phyloP scores from a whole-genome alignment of 1,140 invertebrate species.

The Aphidius gifuensis region DNA sequence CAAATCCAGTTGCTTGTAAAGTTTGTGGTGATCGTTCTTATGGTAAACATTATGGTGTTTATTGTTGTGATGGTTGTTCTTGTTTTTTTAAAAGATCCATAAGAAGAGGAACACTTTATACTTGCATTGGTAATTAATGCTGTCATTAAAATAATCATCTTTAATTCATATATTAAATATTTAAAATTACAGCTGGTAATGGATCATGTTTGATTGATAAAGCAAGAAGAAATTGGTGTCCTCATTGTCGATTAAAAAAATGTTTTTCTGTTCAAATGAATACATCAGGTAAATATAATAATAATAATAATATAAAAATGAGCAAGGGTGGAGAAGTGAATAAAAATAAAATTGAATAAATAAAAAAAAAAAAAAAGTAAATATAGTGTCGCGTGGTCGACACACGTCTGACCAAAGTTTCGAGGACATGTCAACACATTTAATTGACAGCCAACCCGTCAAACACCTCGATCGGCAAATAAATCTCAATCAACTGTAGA shows the following conservation, averaged over 20 bases:
- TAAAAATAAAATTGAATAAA: background rate
- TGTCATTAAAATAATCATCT: background rate
- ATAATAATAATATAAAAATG: slow-evolving; percentile 5
- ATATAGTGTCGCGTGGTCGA: slow-evolving; percentile 34
- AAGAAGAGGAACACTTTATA: slow-evolving; percentile 66
- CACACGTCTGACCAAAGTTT: slow-evolving; percentile 28
- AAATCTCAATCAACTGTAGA: slow-evolving; percentile 16
- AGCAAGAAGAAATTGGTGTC: slow-evolving; percentile 83
- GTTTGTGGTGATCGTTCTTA: slow-evolving; percentile 85
- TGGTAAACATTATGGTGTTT: slow-evolving; percentile 84
- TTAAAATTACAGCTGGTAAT: slow-evolving; percentile 59
- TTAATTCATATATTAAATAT: slow-evolving; percentile 8
- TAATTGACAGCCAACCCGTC: slow-evolving; percentile 34
- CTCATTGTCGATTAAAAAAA: slow-evolving; percentile 75
- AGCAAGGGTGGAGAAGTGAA: slow-evolving; percentile 1
- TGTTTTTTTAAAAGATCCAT: slow-evolving; percentile 86
- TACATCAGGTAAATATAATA: slow-evolving; percentile 60
- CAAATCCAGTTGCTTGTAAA: slow-evolving; percentile 66
- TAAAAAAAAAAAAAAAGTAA: slow-evolving; percentile 28
- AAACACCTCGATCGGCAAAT: slow-evolving; percentile 9
- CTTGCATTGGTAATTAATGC: slow-evolving; percentile 68
- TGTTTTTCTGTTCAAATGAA: slow-evolving; percentile 81
- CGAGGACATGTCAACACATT: slow-evolving; percentile 30
- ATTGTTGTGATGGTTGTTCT: slow-evolving; percentile 84
- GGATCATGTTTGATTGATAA: slow-evolving; percentile 79